Conservation (phyloP, 2,888 invertebrate genomes). For the Dicranocentrus wangi region DNA sequence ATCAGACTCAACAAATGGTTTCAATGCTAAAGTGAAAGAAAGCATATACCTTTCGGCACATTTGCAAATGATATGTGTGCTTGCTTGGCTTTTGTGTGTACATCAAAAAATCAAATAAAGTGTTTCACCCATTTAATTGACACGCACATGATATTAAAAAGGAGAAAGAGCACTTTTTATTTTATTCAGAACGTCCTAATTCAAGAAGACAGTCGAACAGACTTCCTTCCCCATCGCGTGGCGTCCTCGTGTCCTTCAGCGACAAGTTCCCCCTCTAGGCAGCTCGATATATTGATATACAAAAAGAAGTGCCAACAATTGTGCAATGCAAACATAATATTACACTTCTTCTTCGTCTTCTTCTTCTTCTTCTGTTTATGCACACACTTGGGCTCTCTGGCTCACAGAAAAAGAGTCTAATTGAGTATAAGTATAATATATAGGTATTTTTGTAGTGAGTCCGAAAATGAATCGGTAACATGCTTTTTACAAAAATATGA, state of each 20-base stretch:
- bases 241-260: background rate
- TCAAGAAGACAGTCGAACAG: too few species aligned
- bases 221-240: too few species aligned
- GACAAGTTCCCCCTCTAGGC: background rate
- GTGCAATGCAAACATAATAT: background rate
- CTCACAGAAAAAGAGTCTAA: background rate
- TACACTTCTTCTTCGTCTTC: background rate
- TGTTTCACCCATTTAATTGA: conserved; percentile 61
- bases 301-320: too few species aligned
- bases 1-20: too few species aligned
- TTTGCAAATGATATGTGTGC: background rate
- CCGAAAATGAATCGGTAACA: conserved; percentile 45
- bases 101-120: background rate
- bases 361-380: background rate
- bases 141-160: conserved; percentile 36
- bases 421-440: too few species aligned
- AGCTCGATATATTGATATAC: background rate
- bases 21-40: too few species aligned
- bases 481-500: conserved; percentile 32
- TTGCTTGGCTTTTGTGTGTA: background rate
- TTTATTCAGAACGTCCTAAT: too few species aligned
- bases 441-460: conserved; percentile 27
- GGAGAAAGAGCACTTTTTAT: conserved; percentile 24
- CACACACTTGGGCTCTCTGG: conserved; percentile 36
- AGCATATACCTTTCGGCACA: too few species aligned